Conservation (phyloP, 1,140 invertebrate species). For the Luehdorfia chinensis region DNA sequence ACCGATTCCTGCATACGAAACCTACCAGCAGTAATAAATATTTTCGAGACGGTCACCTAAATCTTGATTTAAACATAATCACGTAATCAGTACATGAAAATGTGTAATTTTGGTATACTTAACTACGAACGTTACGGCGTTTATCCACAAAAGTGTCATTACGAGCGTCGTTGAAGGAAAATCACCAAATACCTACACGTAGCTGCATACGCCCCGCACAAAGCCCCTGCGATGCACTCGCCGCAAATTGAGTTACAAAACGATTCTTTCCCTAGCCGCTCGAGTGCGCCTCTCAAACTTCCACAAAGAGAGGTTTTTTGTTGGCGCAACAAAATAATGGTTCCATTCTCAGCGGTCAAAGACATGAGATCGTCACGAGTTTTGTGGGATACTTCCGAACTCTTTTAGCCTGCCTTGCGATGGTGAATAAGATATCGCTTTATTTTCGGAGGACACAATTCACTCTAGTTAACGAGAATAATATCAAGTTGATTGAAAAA, state of each 20-base stretch:
- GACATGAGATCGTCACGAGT: slow-evolving; percentile 3
- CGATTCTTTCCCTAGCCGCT: slow-evolving; percentile 53
- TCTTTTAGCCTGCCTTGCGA: not conserved
- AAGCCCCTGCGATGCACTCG: slow-evolving; percentile 40
- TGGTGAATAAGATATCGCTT: not conserved
- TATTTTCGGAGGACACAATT: not conserved
- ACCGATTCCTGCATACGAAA: too few species aligned
- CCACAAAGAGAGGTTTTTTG: slow-evolving; percentile 27
- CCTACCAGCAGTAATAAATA: too few species aligned
- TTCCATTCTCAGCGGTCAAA: slow-evolving; percentile 15
- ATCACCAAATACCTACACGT: slow-evolving; percentile 26
- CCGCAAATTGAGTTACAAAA: slow-evolving; percentile 72
- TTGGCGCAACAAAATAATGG: slow-evolving; percentile 26
- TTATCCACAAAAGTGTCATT: slow-evolving; percentile 21
- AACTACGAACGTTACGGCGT: not conserved
- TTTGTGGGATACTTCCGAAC: not conserved
- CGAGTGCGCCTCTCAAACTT: slow-evolving; percentile 53
- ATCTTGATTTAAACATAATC: too few species aligned
- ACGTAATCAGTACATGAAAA: too few species aligned
- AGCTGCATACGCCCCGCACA: slow-evolving; percentile 28
- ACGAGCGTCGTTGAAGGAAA: slow-evolving; percentile 21
- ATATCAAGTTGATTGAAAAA: too few species aligned
- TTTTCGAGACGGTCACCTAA: too few species aligned
- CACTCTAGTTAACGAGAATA: too few species aligned
- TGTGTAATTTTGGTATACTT: too few species aligned